Evolutionary conservation across 2,888 invertebrate genomes (phyloP), one percentile per base, ranked within the genome.

Genomic region (Megamerina dolium): DNA sequence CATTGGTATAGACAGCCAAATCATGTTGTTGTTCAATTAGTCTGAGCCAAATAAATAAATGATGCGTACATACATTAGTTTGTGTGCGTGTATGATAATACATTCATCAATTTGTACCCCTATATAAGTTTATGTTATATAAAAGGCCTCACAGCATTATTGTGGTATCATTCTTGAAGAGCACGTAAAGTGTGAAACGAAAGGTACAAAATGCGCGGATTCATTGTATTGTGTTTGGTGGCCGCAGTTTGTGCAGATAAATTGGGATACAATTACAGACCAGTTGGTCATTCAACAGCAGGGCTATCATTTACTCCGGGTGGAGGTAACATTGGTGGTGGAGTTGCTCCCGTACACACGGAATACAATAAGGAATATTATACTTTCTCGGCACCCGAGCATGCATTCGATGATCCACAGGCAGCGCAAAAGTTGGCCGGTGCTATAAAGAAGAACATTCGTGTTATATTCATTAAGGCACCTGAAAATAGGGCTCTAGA

Each of bases 401-500:
- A 58, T 41, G 67, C 66, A 41, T 60, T 59, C 27, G 54, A 60
- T 41, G 62, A 61, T 43, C 57, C 54, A 5, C 48, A 54, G 27
- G 52, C 56, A 38, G 36, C 51, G 9, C 56, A 63, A 31, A 52
- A 51, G 14, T 52, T 56, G 5, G 54, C 55, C 10, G 45, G 54
- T 37, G 51, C 57, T 3, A 10, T 64, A 45, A 68, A 65, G 50
- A 60, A 61, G 49, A 63, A 56, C 42, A 59, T 69, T 19, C 68
- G 68, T 18, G 65, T 68, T 23, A 55, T 68, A 35, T 68, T 68
- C 58, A 66, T 68, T 31, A 68, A 64, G 58, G 66, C 66, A 32
- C 66, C 65, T 43, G 67, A 66, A 55, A 66, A 64, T 46, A 59
- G 55, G 45, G 66, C 59, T 1, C 42, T 67, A 32, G 65, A 65